These are phyloP conservation scores for Scolopax mira DNA, from an alignment of 2,113 vertebrate genomes.

Conservation along the genomic window DNA sequence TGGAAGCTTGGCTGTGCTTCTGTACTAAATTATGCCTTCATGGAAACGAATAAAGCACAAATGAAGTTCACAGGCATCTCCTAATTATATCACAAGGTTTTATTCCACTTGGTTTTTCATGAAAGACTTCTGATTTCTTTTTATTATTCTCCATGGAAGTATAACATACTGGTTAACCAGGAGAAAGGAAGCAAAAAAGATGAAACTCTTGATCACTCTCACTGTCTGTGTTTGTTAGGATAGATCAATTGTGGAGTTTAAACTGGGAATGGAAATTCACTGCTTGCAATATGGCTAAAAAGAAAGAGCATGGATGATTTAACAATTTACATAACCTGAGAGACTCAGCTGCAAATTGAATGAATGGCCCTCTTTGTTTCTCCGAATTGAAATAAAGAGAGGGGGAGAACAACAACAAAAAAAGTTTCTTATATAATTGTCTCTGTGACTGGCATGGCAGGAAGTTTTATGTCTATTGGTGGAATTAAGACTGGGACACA, in stretches of 20 bases:
- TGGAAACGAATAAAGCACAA: background rate
- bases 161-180: background rate
- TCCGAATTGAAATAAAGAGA: background rate
- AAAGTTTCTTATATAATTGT: background rate
- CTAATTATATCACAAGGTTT: slow-evolving; percentile 35
- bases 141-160: slow-evolving; percentile 7
- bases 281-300: slow-evolving; percentile 43
- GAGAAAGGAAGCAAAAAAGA: background rate
- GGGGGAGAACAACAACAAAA: background rate
- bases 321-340: slow-evolving; percentile 66
- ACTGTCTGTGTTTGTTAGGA: background rate
- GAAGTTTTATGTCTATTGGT: slow-evolving; percentile 23
- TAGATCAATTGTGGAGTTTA: slow-evolving; percentile 21
- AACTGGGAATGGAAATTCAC: slow-evolving; percentile 41
- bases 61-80: background rate
- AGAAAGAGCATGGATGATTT: slow-evolving; percentile 60
- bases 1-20: background rate
- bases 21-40: background rate
- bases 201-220: background rate
- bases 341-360: slow-evolving; percentile 35
- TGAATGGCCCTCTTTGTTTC: slow-evolving; percentile 36
- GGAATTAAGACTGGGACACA: background rate
- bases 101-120: slow-evolving; percentile 14
- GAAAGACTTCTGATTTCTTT: slow-evolving; percentile 1
- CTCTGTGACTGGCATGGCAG: background rate